phyloP scores from a whole-genome alignment of 1,140 invertebrate species.

The Drosophila gunungcola region DNA sequence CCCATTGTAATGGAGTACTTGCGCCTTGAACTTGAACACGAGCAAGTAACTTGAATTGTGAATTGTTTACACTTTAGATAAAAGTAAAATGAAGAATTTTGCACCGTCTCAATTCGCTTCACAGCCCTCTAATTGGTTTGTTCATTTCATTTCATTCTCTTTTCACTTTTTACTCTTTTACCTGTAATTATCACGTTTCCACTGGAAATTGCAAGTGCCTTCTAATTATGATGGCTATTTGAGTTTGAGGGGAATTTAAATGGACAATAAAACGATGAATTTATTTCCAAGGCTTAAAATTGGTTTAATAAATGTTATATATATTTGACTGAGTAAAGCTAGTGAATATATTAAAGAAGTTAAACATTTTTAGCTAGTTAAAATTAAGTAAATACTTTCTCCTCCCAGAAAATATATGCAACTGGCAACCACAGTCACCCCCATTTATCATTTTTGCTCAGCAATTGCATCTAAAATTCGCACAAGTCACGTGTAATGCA shows the following conservation, averaged over 20 bases:
- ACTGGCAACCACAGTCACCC: no score
- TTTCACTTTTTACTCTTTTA: conserved; percentile 9
- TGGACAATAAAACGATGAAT: neutral
- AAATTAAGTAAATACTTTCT: neutral
- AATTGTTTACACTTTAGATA: conserved; percentile 19
- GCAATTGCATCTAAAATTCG: conserved; percentile 26
- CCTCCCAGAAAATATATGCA: no score
- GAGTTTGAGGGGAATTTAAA: neutral
- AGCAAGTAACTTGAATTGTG: neutral
- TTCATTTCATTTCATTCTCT: conserved; percentile 3
- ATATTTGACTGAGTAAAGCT: no score
- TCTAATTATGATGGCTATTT: conserved; percentile 27
- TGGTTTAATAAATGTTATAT: neutral
- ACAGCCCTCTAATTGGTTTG: conserved; percentile 29
- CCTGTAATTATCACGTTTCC: conserved; percentile 29
- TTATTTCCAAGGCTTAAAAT: neutral
- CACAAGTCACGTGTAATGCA: conserved; percentile 19
- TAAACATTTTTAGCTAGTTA: no score
- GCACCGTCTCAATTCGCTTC: neutral
- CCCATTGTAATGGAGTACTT: conserved; percentile 13
- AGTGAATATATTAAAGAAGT: no score
- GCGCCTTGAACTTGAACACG: conserved; percentile 1
- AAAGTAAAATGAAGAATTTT: conserved; percentile 15
- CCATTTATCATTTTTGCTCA: conserved; percentile 5
- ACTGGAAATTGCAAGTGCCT: conserved; percentile 15